Base-by-base conservation (phyloP, 2,888 invertebrate species). In the Nomada goodeniana region DNA sequence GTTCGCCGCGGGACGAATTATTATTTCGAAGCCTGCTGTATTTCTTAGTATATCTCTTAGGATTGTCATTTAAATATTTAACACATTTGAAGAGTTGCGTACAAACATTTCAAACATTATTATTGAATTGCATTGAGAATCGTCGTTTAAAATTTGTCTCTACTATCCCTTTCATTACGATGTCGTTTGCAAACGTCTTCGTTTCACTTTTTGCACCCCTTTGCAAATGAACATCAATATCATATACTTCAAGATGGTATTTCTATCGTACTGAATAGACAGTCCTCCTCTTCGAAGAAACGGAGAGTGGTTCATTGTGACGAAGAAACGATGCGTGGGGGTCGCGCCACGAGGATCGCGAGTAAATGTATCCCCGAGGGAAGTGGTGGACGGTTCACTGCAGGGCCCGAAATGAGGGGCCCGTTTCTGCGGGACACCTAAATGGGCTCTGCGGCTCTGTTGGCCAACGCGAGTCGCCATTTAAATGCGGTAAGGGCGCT, bases 271-370 rank as follows among this genome's bases (percentile, higher is more conserved):
- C 11, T 61, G 74, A 70, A 71, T 75, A 26, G 67, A 52, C 26
- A 44, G 53, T 47, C 29, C n/a, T 67, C 61, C 75, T 75, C 61
- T 42, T 44, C 50, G 61, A 72, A 70, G 73, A 64, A 50, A 52
- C 29, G 61, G 59, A 78, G 67, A 53, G 57, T 55, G 75, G 77
- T 44, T 76, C 76, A 85, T 86, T 87, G 84, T 86, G 53, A 59
- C 53, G 50, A 80, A 59, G 69, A 82, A 75, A 23, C 50, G 88
- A 79, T 86, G 84, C 80, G 80, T 84, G 78, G 76, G 83, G 67
- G 68, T 85, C 77, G 70, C 83, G 85, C 67, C 81, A 86, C 80
- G 83, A 87, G 84, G 85, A 86, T 87, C 80, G 86, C 82, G 85
- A 86, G 83, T 82, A 88, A 88, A 89, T 85, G 88, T 79, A 79